phyloP scores from a whole-genome alignment of 1,140 invertebrate genomes.

The Drosophila biarmipes region DNA sequence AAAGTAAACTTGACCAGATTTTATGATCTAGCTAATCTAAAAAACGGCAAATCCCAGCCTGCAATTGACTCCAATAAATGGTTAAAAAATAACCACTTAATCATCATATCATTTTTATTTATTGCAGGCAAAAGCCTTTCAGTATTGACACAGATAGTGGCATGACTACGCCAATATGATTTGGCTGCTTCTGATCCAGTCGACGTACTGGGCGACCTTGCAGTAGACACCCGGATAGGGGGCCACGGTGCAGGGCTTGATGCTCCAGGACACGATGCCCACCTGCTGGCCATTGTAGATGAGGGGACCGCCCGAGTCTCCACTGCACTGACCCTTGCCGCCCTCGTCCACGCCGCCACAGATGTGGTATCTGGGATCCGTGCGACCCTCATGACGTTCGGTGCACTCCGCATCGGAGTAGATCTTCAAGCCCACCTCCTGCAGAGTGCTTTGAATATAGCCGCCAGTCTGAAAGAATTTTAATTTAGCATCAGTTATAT shows the following conservation, averaged over 20 bases:
- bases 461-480: constrained; percentile 75
- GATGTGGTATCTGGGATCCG: constrained; percentile 72
- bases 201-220: constrained; percentile 83
- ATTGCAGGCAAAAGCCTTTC: constrained; percentile 1
- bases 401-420: constrained; percentile 82
- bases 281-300: constrained; percentile 70
- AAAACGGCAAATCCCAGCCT: not conserved
- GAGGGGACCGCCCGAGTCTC: constrained; percentile 85
- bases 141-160: not conserved
- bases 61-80: not conserved
- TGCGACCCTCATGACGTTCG: constrained; percentile 50
- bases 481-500: not conserved
- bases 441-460: constrained; percentile 61
- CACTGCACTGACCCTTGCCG: constrained; percentile 85
- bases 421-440: constrained; percentile 81
- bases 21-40: not conserved
- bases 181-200: constrained; percentile 83
- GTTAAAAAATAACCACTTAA: not conserved
- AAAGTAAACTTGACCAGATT: too few relatives aligned
- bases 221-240: constrained; percentile 85
- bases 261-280: constrained; percentile 85
- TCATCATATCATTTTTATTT: constrained; percentile 25
- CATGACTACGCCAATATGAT: constrained; percentile 62
- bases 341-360: constrained; percentile 84
- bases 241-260: constrained; percentile 84